Base-by-base conservation (phyloP, 2,888 invertebrate genomes). In the Chouioia cunea region DNA sequence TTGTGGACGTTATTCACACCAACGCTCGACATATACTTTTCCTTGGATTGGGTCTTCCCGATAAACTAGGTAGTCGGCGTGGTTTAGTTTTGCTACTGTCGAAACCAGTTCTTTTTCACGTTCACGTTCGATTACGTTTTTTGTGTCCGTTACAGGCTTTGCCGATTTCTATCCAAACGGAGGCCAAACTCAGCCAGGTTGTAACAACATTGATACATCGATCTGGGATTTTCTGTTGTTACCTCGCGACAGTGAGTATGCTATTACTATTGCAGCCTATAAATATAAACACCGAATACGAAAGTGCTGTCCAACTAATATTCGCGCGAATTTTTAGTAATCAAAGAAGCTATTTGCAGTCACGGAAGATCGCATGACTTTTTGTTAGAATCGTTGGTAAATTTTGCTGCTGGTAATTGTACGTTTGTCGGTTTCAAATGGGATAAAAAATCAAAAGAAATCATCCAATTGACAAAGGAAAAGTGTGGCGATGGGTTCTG, bases 101-200 rank as follows among this genome's bases (percentile, higher is more conserved):
- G 12, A 48, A 18, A 12, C 36, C 2, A 57, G 18, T 53, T 15
- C 0, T 15, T 15, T 59, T 22, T 16, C 1, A 1, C n/a, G 50
- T 48, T 14, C 47, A 15, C 47, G 14, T 22, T 48, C 8, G 6
- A 27, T 57, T 53, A 59, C 18, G 46, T 57, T 62, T 4, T 56
- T 46, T 20, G 6, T 57, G 12, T 3, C n/a, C n/a, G n/a, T 47
- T 47, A 65, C 27, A 89, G 90, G 90, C 58, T 87, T 91, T 75
- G 88, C 90, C 2, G 92, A 92, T 79, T 91, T 91, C 79, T 92
- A 91, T 81, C 89, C 91, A 0, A 92, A 92, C 72, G 92, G 92
- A 0, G 92, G 92, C 0, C 87, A 88, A 84, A 86, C 86, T 58
- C 92, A 92, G 78, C 91, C 91, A 0, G 92, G 91, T 0, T 92